Conservation (phyloP, 2,888 invertebrate genomes). For the Oscheius myriophilus region DNA sequence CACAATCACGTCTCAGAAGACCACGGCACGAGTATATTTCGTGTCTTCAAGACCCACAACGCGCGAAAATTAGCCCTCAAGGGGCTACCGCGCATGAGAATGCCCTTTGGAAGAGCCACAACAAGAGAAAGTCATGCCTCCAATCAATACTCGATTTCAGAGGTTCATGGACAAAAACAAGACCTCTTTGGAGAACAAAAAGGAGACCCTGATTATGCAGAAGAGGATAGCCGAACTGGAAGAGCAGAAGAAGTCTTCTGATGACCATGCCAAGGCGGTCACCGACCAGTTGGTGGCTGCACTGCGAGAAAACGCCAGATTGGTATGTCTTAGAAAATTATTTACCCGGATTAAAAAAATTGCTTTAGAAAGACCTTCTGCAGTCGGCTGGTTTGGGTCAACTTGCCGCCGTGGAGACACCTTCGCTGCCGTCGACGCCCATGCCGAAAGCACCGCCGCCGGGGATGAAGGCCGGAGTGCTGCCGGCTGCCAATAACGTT, state of each 20-base stretch:
- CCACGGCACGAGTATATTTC: too few relatives aligned
- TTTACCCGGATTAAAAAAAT: not conserved
- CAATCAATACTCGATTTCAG: too few relatives aligned
- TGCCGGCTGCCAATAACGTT: not conserved
- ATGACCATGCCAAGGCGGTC: conserved; percentile 16
- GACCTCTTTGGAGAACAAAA: conserved; percentile 86
- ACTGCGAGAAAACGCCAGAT: conserved; percentile 14
- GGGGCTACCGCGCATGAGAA: not conserved
- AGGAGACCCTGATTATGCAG: conserved; percentile 82
- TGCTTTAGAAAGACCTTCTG: conserved; percentile 8
- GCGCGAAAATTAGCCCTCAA: not conserved
- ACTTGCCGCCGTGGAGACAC: not conserved
- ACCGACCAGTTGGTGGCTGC: conserved; percentile 18
- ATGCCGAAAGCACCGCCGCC: conserved; percentile 40
- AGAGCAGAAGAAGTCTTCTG: conserved; percentile 75
- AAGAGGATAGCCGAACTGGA: conserved; percentile 88
- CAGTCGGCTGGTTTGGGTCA: conserved; percentile 21
- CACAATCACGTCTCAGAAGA: too few relatives aligned
- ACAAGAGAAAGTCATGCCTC: too few relatives aligned
- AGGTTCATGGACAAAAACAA: conserved; percentile 84
- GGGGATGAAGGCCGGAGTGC: conserved; percentile 1
- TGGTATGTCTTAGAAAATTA: conserved; percentile 9
- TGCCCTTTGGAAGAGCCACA: too few relatives aligned
- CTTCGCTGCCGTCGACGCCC: conserved; percentile 31
- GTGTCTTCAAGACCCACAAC: too few relatives aligned